Conservation (phyloP, 2,888 invertebrate species). For the Eupithecia insigniata region DNA sequence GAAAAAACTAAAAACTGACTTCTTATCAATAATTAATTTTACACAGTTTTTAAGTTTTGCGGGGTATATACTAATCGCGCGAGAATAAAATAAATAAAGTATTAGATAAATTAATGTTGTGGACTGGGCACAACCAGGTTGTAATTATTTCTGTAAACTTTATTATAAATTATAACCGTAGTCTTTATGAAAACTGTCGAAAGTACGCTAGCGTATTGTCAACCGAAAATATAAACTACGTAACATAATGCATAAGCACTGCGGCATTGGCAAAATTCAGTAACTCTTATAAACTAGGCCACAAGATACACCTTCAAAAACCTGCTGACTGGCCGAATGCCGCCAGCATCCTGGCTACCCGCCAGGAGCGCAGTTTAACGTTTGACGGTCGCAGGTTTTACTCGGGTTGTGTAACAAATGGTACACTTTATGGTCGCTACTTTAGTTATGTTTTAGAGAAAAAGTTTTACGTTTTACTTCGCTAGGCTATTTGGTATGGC, state of each 20-base stretch:
- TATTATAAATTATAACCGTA: too few species aligned
- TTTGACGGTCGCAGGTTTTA: not conserved
- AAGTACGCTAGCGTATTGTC: not conserved
- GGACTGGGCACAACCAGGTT: too few species aligned
- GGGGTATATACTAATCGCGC: too few species aligned
- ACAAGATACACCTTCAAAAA: not conserved
- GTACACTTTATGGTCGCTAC: not conserved
- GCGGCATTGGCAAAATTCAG: not conserved
- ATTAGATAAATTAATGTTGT: too few species aligned
- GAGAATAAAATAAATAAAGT: too few species aligned
- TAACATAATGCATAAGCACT: not conserved
- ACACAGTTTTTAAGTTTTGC: too few species aligned
- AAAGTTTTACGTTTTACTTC: not conserved
- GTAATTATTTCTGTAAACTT: too few species aligned
- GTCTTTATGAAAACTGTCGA: not conserved
- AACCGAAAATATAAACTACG: not conserved
- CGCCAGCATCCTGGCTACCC: not conserved
- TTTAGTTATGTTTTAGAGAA: not conserved
- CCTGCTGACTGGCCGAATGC: not conserved
- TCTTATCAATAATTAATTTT: too few species aligned
- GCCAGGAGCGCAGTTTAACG: not conserved
- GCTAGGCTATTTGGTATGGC: too few species aligned
- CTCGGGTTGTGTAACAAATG: constrained; percentile 1
- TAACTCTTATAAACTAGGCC: constrained; percentile 6
- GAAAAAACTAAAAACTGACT: too few species aligned